A percentile compares a stretch with the other conserved stretches of the same genome.
These are phyloP conservation scores for Mastomys coucha DNA, from an alignment of 2,113 vertebrate genomes.

Conservation along the genomic window DNA sequence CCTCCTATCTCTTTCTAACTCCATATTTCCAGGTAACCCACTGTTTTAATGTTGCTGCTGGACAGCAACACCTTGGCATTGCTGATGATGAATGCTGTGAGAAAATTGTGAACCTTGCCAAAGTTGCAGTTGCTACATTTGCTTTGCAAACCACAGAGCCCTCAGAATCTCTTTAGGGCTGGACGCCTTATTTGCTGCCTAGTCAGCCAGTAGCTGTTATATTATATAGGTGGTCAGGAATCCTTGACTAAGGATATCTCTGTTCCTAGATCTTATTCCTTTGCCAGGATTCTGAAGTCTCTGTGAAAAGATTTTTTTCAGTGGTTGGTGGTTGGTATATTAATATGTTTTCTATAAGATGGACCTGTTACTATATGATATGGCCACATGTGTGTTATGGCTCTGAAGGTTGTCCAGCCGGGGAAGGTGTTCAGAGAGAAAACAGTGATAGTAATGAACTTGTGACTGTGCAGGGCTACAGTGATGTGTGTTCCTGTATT, in stretches of 20 bases:
- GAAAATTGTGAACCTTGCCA: background rate
- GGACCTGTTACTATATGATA: fast-evolving
- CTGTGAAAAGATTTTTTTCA: background rate
- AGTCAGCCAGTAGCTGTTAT: background rate
- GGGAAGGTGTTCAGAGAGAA: background rate
- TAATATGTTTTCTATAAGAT: background rate
- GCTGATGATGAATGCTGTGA: background rate
- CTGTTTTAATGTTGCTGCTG: too few relatives aligned
- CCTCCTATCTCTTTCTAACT: too few relatives aligned
- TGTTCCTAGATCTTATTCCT: background rate
- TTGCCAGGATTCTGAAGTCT: background rate
- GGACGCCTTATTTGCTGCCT: background rate
- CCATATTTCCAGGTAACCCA: too few relatives aligned
- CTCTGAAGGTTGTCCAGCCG: background rate
- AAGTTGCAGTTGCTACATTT: background rate
- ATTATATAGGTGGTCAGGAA: background rate
- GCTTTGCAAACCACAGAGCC: background rate
- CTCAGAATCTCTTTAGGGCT: background rate
- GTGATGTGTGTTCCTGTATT: background rate
- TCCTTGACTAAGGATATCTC: background rate
- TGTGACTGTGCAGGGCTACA: too few relatives aligned
- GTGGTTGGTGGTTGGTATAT: background rate
- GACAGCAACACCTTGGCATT: too few relatives aligned
- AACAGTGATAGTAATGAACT: too few relatives aligned
- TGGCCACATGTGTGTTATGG: too few relatives aligned